Evolutionary conservation across 1,140 invertebrate genomes (phyloP), one percentile per base, ranked within the genome.

Genomic region (Danaus plexippus): DNA sequence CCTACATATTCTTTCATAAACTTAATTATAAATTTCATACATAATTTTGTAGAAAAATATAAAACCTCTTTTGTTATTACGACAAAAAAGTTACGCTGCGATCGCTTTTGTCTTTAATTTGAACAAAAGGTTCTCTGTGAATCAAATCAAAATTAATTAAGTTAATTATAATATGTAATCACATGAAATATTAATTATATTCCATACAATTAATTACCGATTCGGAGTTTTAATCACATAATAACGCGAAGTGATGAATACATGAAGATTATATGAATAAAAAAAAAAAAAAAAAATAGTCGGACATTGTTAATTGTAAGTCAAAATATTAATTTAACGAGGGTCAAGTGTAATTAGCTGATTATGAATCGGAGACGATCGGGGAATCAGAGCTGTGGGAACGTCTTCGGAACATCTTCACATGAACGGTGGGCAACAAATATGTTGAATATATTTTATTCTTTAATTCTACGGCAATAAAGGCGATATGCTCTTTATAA

Each of bases 381-480:
- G 64, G 73, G 71, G 68, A 83, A 85, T 81, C 82, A 81, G 75
- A 73, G 75, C 71, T 64, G 83, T 86, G 83, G 83, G 83, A 86
- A 86, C 78, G 79, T 83, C 79, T 86, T 83, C 71, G 70, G 82
- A 84, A 80, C 71, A 63, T 86, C 83, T 86, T 86, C 83, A 84
- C 83, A 86, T 86, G 79, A 47, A 61, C 43, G 43, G 13, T 52
- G 49, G 48, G 46, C 48, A 15, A 8, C 48, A 53, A 15, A 58
- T 11, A 12, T 45, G 43, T 10, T 11, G 48, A 22, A 51, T 44
- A 43, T 40, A 53, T 49, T 55, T 9, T 53, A 43, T 40, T 11
- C 46, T 47, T 52, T 57, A 61, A 53, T 45, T n/a, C 9, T 8
- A 51, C 7, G 0, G 22, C 2, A 18, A 52, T 61, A 61, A 47